phyloP scores from a whole-genome alignment of 2,888 invertebrate genomes.

The Aphrophora alni region DNA sequence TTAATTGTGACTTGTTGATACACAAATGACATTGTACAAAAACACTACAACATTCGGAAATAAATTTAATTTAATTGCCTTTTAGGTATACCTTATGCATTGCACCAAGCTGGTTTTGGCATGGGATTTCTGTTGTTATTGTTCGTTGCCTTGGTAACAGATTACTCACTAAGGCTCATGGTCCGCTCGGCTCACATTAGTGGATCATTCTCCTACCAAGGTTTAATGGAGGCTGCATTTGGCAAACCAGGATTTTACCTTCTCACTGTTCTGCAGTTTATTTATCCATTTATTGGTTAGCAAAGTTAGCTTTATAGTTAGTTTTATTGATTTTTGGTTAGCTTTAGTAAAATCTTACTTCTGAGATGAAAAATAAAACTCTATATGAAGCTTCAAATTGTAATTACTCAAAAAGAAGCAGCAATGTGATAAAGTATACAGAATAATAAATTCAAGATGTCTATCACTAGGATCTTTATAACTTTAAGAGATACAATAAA shows the following conservation, averaged over 20 bases:
- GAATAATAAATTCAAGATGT: no score
- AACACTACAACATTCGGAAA: no score
- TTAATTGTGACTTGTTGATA: no score
- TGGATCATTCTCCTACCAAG: slow-evolving; percentile 79
- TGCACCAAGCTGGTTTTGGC: slow-evolving; percentile 81
- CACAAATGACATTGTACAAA: no score
- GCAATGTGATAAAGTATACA: no score
- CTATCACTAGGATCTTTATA: no score
- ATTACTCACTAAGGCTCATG: slow-evolving; percentile 82
- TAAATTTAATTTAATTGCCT: slow-evolving; percentile 21
- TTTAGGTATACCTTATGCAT: slow-evolving; percentile 77
- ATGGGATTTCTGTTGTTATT: slow-evolving; percentile 73
- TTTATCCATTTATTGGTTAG: slow-evolving; percentile 84
- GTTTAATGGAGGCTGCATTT: slow-evolving; percentile 81
- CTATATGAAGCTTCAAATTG: no score
- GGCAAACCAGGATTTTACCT: slow-evolving; percentile 79
- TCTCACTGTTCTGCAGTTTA: slow-evolving; percentile 76
- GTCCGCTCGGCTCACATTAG: slow-evolving; percentile 76
- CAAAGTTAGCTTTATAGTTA: slow-evolving; percentile 38
- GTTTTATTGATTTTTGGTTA: no score
- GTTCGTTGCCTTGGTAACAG: slow-evolving; percentile 76
- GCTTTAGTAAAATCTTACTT: no score
- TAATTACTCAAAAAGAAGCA: no score
- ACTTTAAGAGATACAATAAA: no score
- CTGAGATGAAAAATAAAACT: no score